phyloP scores from a whole-genome alignment of 2,113 vertebrate species.

The Eolophus roseicapilla region DNA sequence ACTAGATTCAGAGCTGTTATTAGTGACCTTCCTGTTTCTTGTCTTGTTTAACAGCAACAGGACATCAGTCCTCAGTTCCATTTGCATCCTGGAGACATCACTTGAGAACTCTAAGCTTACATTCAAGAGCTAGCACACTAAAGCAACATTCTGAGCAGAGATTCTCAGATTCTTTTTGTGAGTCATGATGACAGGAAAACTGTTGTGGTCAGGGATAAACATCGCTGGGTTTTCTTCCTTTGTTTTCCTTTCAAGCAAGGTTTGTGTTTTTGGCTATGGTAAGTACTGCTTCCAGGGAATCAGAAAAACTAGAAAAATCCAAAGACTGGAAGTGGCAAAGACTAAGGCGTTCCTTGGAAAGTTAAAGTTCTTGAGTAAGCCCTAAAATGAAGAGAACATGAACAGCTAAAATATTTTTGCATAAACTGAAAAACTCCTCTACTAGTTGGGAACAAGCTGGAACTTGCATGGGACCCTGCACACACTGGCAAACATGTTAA shows the following conservation, averaged over 20 bases:
- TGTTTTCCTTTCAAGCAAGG: background rate
- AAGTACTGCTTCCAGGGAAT: background rate
- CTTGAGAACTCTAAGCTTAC: background rate
- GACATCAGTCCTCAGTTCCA: background rate
- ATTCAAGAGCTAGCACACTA: background rate
- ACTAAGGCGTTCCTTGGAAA: background rate
- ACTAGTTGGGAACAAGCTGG: conserved; percentile 13
- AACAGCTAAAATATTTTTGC: background rate
- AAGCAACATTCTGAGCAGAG: background rate
- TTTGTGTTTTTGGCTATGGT: background rate
- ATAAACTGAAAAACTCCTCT: background rate
- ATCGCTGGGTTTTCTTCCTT: background rate
- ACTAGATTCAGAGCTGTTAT: background rate
- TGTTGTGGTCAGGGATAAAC: background rate
- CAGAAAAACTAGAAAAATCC: background rate
- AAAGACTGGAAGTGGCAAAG: background rate
- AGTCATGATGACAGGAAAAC: background rate
- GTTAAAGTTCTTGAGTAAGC: background rate
- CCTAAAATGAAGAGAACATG: background rate
- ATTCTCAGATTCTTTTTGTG: background rate
- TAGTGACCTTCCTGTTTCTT: background rate
- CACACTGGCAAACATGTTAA: conserved; percentile 24
- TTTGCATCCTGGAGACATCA: background rate
- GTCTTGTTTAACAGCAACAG: background rate
- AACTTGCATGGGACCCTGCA: conserved; percentile 14